Percentiles rank a stretch among this genome's conserved stretches.
phyloP scores from a whole-genome alignment of 2,113 vertebrate species.

The Paedocypris sp. region DNA sequence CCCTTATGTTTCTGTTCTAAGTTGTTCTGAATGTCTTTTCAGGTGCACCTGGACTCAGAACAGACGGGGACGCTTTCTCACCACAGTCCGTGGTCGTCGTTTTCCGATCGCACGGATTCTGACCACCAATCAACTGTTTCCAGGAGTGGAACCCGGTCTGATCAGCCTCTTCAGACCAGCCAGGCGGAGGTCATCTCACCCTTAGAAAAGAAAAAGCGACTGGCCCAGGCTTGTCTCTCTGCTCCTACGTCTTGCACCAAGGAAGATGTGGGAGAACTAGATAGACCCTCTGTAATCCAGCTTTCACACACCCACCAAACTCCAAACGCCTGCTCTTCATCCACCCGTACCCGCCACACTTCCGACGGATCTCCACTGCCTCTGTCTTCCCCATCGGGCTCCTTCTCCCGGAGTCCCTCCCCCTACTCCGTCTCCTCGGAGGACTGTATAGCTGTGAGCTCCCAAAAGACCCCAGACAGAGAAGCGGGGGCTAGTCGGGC shows the following conservation, averaged over 20 bases:
- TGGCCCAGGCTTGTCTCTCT: slow-evolving; percentile 76
- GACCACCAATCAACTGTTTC: slow-evolving; percentile 39
- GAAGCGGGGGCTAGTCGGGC: slow-evolving; percentile 28
- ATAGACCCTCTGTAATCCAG: slow-evolving; percentile 61
- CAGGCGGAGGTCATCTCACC: slow-evolving; percentile 75
- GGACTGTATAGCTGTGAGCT: slow-evolving; percentile 34
- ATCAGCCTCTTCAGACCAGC: slow-evolving; percentile 32
- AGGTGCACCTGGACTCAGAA: slow-evolving; percentile 37
- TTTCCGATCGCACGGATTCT: slow-evolving; percentile 30
- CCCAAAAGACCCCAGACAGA: slow-evolving; percentile 27
- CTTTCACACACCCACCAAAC: slow-evolving; percentile 46
- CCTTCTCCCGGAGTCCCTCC: slow-evolving; percentile 57
- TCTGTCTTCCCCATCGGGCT: slow-evolving; percentile 50
- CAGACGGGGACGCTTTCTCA: slow-evolving; percentile 37
- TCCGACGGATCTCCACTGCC: slow-evolving; percentile 60
- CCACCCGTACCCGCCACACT: slow-evolving; percentile 41
- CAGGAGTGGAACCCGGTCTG: slow-evolving; percentile 32
- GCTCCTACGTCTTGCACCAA: slow-evolving; percentile 18
- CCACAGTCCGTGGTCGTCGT: slow-evolving; percentile 38
- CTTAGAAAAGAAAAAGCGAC: slow-evolving; percentile 85
- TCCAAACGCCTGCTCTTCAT: slow-evolving; percentile 37
- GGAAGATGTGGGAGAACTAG: slow-evolving; percentile 43
- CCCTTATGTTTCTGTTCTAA: neutral
- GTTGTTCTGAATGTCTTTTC: neutral
- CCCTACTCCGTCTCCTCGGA: slow-evolving; percentile 61